Conservation (phyloP, 2,888 invertebrate species). For the Acrobasis consociella region DNA sequence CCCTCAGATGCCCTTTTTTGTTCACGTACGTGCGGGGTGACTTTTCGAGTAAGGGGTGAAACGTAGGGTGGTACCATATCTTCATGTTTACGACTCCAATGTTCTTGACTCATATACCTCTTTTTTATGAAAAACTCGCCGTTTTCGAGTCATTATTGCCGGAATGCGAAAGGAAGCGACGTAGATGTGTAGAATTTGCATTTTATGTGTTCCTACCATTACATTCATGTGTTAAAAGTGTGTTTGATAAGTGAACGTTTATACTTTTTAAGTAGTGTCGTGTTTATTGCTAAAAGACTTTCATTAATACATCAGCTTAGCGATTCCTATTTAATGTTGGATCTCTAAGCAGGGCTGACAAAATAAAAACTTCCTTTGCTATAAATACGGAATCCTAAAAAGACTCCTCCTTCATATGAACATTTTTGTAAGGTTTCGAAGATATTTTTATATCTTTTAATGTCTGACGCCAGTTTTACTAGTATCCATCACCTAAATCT, state of each 20-base stretch:
- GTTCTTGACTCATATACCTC: slow-evolving; percentile 79
- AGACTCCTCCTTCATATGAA: too few species aligned
- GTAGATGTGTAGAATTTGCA: slow-evolving; percentile 47
- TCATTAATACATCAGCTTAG: slow-evolving; percentile 9
- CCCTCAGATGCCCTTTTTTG: slow-evolving; percentile 79
- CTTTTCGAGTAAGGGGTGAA: slow-evolving; percentile 80
- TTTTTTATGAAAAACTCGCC: slow-evolving; percentile 76
- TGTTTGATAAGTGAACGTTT: slow-evolving; percentile 12
- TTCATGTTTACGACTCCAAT: slow-evolving; percentile 72
- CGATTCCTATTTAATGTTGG: slow-evolving; percentile 2
- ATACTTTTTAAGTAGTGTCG: slow-evolving; percentile 21
- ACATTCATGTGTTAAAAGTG: slow-evolving; percentile 25
- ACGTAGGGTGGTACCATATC: slow-evolving; percentile 63
- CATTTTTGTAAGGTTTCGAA: too few species aligned
- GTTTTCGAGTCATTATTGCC: slow-evolving; percentile 68
- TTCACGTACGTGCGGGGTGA: slow-evolving; percentile 80
- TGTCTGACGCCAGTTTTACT: too few species aligned
- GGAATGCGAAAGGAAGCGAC: slow-evolving; percentile 50
- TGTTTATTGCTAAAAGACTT: slow-evolving; percentile 7
- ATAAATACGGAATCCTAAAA: too few species aligned
- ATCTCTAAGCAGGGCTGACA: too few species aligned
- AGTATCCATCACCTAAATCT: too few species aligned
- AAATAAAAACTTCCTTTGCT: too few species aligned
- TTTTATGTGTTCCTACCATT: slow-evolving; percentile 42
- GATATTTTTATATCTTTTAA: too few species aligned